phyloP scores from a whole-genome alignment of 2,797 vertebrate genomes.

The Etheostoma perlongum region DNA sequence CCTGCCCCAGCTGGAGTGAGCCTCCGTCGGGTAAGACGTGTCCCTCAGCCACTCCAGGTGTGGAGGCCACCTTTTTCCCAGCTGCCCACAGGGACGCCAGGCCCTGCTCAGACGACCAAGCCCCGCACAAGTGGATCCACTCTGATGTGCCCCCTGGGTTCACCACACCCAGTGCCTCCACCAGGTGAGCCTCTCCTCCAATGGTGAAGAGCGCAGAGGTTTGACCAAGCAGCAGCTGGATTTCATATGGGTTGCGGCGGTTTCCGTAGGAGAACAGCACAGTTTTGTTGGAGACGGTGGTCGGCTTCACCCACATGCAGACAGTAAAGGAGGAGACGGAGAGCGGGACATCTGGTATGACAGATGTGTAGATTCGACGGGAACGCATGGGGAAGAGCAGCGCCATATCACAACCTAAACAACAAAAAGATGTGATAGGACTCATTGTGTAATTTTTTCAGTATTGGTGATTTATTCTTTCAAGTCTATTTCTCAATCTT shows the following conservation, averaged over 20 bases:
- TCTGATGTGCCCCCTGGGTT: slow-evolving; percentile 54
- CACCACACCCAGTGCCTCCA: slow-evolving; percentile 76
- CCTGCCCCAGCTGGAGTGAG: slow-evolving; percentile 92
- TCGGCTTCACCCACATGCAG: slow-evolving; percentile 94
- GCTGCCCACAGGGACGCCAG: slow-evolving; percentile 86
- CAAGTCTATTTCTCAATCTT: neutral
- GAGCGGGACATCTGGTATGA: slow-evolving; percentile 84
- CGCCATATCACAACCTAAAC: slow-evolving; percentile 90
- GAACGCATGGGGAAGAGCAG: slow-evolving; percentile 97
- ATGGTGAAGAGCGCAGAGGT: slow-evolving; percentile 84
- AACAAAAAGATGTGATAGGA: slow-evolving; percentile 15
- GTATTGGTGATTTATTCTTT: neutral
- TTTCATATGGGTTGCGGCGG: slow-evolving; percentile 89
- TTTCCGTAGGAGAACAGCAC: slow-evolving; percentile 93
- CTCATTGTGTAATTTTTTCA: neutral
- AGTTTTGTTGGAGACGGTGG: slow-evolving; percentile 89
- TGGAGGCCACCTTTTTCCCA: slow-evolving; percentile 76
- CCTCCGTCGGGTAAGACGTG: slow-evolving; percentile 87
- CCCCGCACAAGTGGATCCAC: slow-evolving; percentile 92
- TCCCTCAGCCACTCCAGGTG: slow-evolving; percentile 79
- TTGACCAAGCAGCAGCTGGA: slow-evolving; percentile 90
- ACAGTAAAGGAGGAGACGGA: slow-evolving; percentile 87
- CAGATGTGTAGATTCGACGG: slow-evolving; percentile 88
- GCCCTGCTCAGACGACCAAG: slow-evolving; percentile 91
- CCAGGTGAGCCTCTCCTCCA: slow-evolving; percentile 83